Evolutionary conservation across 2,113 vertebrate genomes (phyloP).

Genomic region (Catagonus wagneri): DNA sequence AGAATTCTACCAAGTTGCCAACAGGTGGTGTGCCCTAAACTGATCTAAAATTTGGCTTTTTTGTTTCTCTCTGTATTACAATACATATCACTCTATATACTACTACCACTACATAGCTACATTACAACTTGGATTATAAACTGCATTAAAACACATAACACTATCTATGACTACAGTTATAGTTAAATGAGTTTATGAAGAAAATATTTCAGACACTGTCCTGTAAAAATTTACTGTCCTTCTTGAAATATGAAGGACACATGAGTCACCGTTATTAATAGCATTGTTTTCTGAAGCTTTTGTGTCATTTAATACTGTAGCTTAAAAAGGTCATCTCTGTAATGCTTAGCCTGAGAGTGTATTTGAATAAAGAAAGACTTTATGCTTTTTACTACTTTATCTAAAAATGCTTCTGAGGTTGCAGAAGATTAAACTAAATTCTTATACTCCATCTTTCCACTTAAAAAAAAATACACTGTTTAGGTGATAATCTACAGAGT

Average conservation of each 20-base stretch:
- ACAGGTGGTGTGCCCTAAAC: not conserved
- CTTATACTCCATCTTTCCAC: not conserved
- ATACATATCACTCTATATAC: not conserved
- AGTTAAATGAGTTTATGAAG: constrained; percentile 12
- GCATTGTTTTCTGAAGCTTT: constrained; percentile 63
- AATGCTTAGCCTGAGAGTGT: not conserved
- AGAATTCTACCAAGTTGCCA: constrained; percentile 7
- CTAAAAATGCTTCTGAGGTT: constrained; percentile 44
- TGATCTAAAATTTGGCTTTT: constrained; percentile 38
- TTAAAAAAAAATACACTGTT: not conserved
- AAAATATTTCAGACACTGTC: constrained; percentile 40
- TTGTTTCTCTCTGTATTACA: not conserved
- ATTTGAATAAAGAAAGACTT: not conserved
- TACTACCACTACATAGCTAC: not conserved
- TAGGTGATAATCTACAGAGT: constrained; percentile 26
- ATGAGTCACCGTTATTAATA: constrained; percentile 55
- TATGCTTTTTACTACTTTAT: constrained; percentile 40
- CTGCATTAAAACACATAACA: not conserved
- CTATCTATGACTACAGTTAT: not conserved
- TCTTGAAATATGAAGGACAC: constrained; percentile 57
- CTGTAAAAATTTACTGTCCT: not conserved
- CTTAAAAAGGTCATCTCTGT: constrained; percentile 35
- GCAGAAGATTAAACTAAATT: constrained; percentile 4
- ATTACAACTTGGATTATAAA: not conserved
- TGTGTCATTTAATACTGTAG: constrained; percentile 44